These are phyloP conservation scores for Heliconius hortense DNA, from an alignment of 2,888 invertebrate genomes.

Conservation along the genomic window DNA sequence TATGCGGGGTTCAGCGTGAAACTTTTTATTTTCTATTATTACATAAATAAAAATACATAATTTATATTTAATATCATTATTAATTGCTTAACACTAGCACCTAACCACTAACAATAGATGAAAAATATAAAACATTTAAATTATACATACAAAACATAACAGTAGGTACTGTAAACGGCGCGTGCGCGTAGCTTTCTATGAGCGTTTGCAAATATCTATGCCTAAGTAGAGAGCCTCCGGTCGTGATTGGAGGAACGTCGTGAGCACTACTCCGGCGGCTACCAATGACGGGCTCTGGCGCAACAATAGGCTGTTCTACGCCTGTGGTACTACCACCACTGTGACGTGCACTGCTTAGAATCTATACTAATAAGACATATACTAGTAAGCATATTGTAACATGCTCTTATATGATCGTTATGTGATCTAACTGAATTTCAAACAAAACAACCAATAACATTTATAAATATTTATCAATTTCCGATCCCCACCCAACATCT, in stretches of 20 bases:
- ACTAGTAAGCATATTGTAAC: not conserved
- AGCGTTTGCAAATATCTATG: constrained; percentile 49
- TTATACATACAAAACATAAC: not conserved
- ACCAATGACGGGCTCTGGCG: constrained; percentile 56
- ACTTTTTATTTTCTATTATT: not conserved
- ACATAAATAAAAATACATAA: not conserved
- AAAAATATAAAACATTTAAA: not conserved
- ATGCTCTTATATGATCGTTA: no score
- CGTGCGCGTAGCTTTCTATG: constrained; percentile 42
- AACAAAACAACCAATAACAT: not conserved
- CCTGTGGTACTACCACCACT: constrained; percentile 44
- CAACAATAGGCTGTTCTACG: constrained; percentile 69
- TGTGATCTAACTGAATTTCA: not conserved
- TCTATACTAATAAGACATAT: constrained; percentile 25
- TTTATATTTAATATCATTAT: not conserved
- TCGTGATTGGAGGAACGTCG: constrained; percentile 67
- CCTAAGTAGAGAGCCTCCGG: constrained; percentile 58
- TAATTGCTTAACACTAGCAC: not conserved
- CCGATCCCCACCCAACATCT: constrained; percentile 7
- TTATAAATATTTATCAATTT: constrained; percentile 25
- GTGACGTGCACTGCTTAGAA: constrained; percentile 27
- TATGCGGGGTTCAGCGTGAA: no score
- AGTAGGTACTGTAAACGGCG: constrained; percentile 11
- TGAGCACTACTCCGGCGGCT: constrained; percentile 41
- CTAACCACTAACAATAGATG: not conserved